phyloP scores from a whole-genome alignment of 1,140 invertebrate genomes.

The Brevipalpus yothersi region DNA sequence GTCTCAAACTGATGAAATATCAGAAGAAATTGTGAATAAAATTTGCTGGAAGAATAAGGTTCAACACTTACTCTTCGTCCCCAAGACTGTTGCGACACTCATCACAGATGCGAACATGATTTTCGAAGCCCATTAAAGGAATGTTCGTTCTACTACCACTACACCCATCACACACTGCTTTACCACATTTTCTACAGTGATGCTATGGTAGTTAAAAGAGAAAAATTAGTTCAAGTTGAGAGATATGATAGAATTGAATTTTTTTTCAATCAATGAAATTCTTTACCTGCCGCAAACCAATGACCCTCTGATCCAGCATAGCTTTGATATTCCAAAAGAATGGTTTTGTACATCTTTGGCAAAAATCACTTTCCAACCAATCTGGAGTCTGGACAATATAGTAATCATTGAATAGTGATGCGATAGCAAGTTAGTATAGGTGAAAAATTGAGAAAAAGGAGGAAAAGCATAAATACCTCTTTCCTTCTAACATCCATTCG shows the following conservation, averaged over 20 bases:
- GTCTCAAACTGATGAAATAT: constrained; percentile 37
- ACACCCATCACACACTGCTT: constrained; percentile 75
- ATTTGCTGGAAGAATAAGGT: background rate
- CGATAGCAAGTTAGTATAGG: background rate
- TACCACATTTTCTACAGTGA: constrained; percentile 39
- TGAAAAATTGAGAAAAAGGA: background rate
- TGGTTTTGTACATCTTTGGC: constrained; percentile 70
- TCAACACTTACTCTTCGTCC: constrained; percentile 34
- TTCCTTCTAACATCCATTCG: constrained; percentile 62
- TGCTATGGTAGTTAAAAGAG: constrained; percentile 9
- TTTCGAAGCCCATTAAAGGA: constrained; percentile 91
- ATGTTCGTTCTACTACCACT: constrained; percentile 62
- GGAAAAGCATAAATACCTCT: constrained; percentile 29
- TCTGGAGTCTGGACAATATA: constrained; percentile 41
- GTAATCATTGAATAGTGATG: background rate
- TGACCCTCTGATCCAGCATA: constrained; percentile 88
- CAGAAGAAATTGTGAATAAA: constrained; percentile 13
- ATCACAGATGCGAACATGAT: constrained; percentile 83
- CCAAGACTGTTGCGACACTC: constrained; percentile 57
- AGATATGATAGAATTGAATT: background rate
- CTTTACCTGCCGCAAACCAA: constrained; percentile 60
- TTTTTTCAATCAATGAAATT: background rate
- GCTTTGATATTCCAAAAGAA: constrained; percentile 96
- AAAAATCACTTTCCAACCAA: constrained; percentile 79
- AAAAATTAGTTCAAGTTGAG: background rate